Conservation (phyloP, 2,113 vertebrate genomes). For the Riparia riparia region DNA sequence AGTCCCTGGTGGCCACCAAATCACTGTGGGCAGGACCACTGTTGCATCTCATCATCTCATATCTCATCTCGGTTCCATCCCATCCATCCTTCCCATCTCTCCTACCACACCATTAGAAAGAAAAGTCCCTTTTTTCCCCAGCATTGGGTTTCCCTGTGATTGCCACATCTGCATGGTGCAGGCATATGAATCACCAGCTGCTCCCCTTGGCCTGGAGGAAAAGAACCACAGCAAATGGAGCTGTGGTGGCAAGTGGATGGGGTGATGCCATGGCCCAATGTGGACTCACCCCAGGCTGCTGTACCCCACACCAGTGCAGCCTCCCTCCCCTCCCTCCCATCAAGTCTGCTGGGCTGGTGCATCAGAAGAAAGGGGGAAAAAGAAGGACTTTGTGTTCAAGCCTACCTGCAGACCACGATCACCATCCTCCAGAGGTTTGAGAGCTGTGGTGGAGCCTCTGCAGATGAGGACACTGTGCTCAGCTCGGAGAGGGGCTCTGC, state of each 20-base stretch:
- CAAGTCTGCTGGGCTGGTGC: neutral
- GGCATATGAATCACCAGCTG: neutral
- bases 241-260: accelerated
- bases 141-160: neutral
- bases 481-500: neutral
- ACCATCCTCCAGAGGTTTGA: accelerated
- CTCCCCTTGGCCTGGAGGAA: constrained; percentile 1
- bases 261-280: neutral
- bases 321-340: neutral
- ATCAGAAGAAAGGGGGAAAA: neutral
- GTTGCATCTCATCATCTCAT: neutral
- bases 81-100: neutral
- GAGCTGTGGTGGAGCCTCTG: neutral
- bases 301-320: neutral
- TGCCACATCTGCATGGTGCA: accelerated
- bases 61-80: neutral
- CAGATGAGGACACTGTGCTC: accelerated
- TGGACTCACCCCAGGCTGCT: neutral
- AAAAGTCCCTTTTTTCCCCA: neutral
- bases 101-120: neutral
- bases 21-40: neutral
- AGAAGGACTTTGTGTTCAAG: neutral
- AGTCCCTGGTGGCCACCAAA: neutral
- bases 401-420: accelerated
- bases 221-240: accelerated